Base-by-base conservation (phyloP, 2,113 vertebrate species). In the Ctenodactylus gundi region DNA sequence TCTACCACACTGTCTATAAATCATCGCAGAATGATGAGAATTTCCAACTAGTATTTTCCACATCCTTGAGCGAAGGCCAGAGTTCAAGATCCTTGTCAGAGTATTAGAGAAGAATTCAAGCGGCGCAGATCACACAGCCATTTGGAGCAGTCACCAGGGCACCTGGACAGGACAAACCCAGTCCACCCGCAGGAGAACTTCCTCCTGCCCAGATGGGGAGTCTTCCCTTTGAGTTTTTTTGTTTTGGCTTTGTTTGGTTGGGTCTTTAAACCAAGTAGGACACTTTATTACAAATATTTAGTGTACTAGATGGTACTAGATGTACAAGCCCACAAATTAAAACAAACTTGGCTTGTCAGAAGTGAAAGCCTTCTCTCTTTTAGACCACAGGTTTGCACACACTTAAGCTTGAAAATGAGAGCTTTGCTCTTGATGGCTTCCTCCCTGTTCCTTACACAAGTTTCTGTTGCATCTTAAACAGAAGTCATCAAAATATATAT, bases 331-430 rank as follows among this genome's bases (percentile, higher is more conserved):
- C 60, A 95, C 68, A 97, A 80, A 92, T 49, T 55, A 86, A 95
- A 97, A 97, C n/a, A 92, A 94, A 80, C 91, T 95, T 93, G 70
- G 58, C 83, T 82, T 84, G 84, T 93, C 34, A 93, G 76, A 72
- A 93, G 31, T 36, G n/a, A 85, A 88, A 86, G 34, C 15, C 23
- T 51, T 95, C 62, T 92, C 34, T 39, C 58, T 92, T 91, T 68
- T 57, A 82, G 86, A 75, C 77, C 36, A 88, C 80, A 46, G 67
- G 39, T 78, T 93, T 81, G 39, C 29, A 92, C 80, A 83, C 46
- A 39, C 78, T 92, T 94, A 81, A 80, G 57, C 68, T 70, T 81
- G 82, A 46, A 76, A 84, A 86, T 44, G 17, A 73, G 12, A 90
- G 20, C 65, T 78, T 96, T 34, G 27, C 21, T 88, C 51, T 80